These are phyloP conservation scores for Euproctis similis DNA, from an alignment of 2,888 invertebrate species.

Conservation along the genomic window DNA sequence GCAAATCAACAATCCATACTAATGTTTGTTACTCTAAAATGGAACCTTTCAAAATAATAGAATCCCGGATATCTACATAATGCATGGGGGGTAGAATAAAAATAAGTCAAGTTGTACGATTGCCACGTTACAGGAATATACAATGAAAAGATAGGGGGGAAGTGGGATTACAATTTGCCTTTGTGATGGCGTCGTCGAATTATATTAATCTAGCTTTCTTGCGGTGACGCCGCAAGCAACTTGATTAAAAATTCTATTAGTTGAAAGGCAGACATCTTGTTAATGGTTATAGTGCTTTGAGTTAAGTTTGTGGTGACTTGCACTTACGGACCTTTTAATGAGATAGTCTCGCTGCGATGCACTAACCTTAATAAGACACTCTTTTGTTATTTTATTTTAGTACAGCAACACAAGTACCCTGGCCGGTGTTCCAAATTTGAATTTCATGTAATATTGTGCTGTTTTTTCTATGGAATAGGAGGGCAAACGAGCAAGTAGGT, in stretches of 20 bases:
- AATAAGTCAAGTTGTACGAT: conserved; percentile 53
- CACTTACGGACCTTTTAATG: conserved; percentile 22
- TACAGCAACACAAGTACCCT: no score
- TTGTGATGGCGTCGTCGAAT: conserved; percentile 73
- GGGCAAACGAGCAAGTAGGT: no score
- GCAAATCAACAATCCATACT: conserved; percentile 47
- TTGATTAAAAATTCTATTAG: conserved; percentile 76
- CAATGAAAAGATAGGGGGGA: conserved; percentile 56
- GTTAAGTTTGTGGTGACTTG: conserved; percentile 38
- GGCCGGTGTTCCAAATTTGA: no score
- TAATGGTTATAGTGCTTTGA: conserved; percentile 65
- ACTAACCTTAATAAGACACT: conserved; percentile 24
- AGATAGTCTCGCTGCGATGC: conserved; percentile 9
- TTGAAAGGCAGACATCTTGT: conserved; percentile 67
- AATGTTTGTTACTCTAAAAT: conserved; percentile 50
- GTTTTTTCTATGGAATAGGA: no score
- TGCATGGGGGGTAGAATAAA: conserved; percentile 39
- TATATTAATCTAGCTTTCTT: conserved; percentile 71
- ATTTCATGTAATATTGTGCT: no score
- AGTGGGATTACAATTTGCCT: conserved; percentile 74
- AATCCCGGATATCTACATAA: conserved; percentile 29
- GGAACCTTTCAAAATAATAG: conserved; percentile 36
- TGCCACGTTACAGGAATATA: conserved; percentile 55
- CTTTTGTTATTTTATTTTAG: no score
- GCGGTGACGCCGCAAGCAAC: conserved; percentile 60